Base-by-base conservation (phyloP, 2,113 vertebrate genomes). In the Alouatta palliata region DNA sequence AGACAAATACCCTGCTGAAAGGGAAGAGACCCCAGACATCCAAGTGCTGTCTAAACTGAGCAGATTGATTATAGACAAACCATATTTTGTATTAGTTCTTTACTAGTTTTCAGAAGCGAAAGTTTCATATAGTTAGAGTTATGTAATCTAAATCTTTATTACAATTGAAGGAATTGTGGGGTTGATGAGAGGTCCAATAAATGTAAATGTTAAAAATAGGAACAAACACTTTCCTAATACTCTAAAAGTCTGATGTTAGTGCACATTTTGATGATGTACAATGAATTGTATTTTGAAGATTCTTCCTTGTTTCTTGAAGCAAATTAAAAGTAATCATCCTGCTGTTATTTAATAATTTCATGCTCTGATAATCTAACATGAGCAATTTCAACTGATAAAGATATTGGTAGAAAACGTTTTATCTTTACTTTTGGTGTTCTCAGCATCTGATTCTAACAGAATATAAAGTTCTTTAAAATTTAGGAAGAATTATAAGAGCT, bases 121-220 rank as follows among this genome's bases (percentile, higher is more conserved):
- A 37, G 49, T 89, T 94, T 94, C 40, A 76, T 32, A 64, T 32
- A 30, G 61, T 64, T 64, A 64, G 13, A 64, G 61, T 64, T 14
- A 6, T 64, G 27, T 32, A 32, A 64, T 27, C 27, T 64, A 64
- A 64, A 64, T 14, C 30, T 64, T 14, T 64, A 64, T 64, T 64
- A 32, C 61, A 64, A 14, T 9, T 82, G 47, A 75, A 89, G 32
- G 5, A 73, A 88, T 76, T 66, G 70, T 0, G 1, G 17, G 16
- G 2, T 86, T 71, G 30, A 76, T 64, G 43, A 75, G 43, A 88
- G 37, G 40, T n/a, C 32, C 77, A 91, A 32, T 66, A 90, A 40
- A 66, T 90, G 75, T 4, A 82, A 71, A 86, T 86, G 79, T 88
- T 86, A 47, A 93, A 85, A 94, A 54, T 81, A 77, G 35, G 16